phyloP scores from a whole-genome alignment of 2,113 vertebrate species.

The Meleagris gallopavo region DNA sequence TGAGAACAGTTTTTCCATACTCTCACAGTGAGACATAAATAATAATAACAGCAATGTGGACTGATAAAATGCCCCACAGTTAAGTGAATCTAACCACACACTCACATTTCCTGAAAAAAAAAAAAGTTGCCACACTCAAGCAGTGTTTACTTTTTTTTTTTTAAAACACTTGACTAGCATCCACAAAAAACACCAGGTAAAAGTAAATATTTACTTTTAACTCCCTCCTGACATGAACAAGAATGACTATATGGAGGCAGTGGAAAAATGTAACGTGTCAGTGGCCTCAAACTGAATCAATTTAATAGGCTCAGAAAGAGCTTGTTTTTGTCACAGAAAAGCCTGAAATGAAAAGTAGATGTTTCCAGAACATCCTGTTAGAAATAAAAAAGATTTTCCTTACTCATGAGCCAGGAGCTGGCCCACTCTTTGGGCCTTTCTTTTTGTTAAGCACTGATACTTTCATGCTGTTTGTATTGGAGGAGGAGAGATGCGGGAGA shows the following conservation, averaged over 20 bases:
- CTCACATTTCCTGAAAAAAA: neutral
- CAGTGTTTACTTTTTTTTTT: neutral
- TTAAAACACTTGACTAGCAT: neutral
- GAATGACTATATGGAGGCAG: conserved; percentile 36
- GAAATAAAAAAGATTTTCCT: conserved; percentile 12
- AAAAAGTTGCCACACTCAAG: neutral
- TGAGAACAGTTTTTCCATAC: neutral
- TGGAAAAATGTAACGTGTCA: conserved; percentile 57
- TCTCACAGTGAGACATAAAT: neutral
- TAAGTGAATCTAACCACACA: neutral
- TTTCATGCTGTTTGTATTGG: conserved; percentile 6
- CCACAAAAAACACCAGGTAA: neutral
- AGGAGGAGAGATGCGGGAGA: neutral
- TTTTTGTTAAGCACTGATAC: neutral
- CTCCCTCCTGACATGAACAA: conserved; percentile 48
- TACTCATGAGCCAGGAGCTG: neutral
- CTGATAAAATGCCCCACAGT: neutral
- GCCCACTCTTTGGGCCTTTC: neutral
- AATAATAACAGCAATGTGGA: neutral
- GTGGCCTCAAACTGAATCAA: conserved; percentile 39
- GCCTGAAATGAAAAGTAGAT: conserved; percentile 28
- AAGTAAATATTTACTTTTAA: conserved; percentile 53
- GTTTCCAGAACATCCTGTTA: conserved; percentile 27
- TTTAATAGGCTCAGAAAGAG: conserved; percentile 47
- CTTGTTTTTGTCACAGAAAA: conserved; percentile 27